Evolutionary conservation across 2,797 vertebrate genomes (phyloP).

Genomic region (Xiphophorus birchmanni): DNA sequence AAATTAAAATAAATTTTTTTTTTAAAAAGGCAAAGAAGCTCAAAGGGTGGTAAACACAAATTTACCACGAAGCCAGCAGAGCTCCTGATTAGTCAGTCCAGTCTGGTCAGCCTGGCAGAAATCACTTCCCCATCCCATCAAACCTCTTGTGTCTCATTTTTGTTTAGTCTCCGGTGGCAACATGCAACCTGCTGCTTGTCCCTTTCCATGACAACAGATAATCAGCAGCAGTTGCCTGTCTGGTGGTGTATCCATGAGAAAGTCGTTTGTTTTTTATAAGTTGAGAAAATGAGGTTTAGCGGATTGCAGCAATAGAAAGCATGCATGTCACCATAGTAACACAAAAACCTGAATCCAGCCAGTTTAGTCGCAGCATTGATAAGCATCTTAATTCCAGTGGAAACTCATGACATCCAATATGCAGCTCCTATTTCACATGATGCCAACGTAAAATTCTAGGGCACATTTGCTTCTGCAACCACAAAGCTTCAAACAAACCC

Average conservation of each 20-base stretch:
- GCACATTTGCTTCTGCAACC: background rate
- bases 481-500: background rate
- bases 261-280: background rate
- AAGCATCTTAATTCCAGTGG: background rate
- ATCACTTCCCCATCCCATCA: slow-evolving; percentile 32
- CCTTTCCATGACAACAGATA: slow-evolving; percentile 43
- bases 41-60: slow-evolving; percentile 1
- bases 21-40: background rate
- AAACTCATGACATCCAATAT: background rate
- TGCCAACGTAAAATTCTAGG: background rate
- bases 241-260: slow-evolving; percentile 25
- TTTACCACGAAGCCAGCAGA: background rate
- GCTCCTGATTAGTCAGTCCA: slow-evolving; percentile 30
- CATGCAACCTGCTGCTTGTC: slow-evolving; percentile 34
- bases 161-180: slow-evolving; percentile 28
- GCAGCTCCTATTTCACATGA: background rate
- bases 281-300: slow-evolving; percentile 24
- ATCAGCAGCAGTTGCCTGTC: slow-evolving; percentile 45
- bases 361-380: no score
- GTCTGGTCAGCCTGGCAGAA: slow-evolving; percentile 15
- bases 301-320: slow-evolving; percentile 8
- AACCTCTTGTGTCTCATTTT: slow-evolving; percentile 15
- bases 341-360: slow-evolving; percentile 12
- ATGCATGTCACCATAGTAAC: slow-evolving; percentile 59
- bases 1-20: background rate